Conservation (phyloP, 2,797 vertebrate species). For the Knipowitschia caucasica region DNA sequence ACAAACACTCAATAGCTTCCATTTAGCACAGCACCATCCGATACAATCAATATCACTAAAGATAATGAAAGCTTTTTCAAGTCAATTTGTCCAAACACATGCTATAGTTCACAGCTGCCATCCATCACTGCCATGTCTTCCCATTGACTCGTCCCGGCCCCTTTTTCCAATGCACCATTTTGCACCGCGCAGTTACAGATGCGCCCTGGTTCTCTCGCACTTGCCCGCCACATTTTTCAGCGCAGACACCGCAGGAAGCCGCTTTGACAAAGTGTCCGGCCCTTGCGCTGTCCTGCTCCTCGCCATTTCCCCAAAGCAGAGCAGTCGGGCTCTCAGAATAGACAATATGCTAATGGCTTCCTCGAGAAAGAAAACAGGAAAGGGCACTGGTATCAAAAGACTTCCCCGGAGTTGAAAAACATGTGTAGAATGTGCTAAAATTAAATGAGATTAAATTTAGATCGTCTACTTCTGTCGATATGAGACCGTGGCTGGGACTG, state of each 20-base stretch:
- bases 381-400: slow-evolving; percentile 38
- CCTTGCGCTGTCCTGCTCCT: slow-evolving; percentile 25
- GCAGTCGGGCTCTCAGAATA: slow-evolving; percentile 25
- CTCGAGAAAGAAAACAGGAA: slow-evolving; percentile 60
- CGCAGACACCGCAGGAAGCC: slow-evolving; percentile 33
- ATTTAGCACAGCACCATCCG: background rate
- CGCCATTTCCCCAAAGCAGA: slow-evolving; percentile 1
- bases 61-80: background rate
- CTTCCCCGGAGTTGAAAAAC: slow-evolving; percentile 38
- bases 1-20: background rate
- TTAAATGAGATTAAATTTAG: background rate
- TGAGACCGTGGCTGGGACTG: background rate
- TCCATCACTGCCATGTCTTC: slow-evolving; percentile 12
- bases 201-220: slow-evolving; percentile 38
- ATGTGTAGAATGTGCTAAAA: slow-evolving; percentile 10
- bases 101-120: background rate
- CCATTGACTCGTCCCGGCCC: slow-evolving; percentile 15
- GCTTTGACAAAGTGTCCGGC: slow-evolving; percentile 34
- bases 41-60: background rate
- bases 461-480: slow-evolving; percentile 8
- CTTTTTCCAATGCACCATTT: slow-evolving; percentile 23
- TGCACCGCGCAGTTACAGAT: slow-evolving; percentile 43
- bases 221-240: slow-evolving; percentile 49
- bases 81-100: background rate
- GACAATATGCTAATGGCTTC: slow-evolving; percentile 51